Evolutionary conservation across 2,113 vertebrate genomes (phyloP).

Genomic region (Felis catus): F.catus_Fca126_mat1.0 CM031427.1:23336001-23336500

Average conservation of each 20-base stretch:
- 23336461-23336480: not conserved
- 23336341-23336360: not conserved
- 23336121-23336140: not conserved
- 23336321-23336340: not conserved
- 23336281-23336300: too few relatives aligned
- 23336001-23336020: not conserved
- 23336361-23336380: not conserved
- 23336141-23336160: not conserved
- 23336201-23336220: not conserved
- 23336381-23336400: not conserved
- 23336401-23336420: not conserved
- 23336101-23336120: not conserved
- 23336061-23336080: not conserved
- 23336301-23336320: not conserved
- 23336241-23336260: not conserved
- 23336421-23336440: not conserved
- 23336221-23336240: not conserved
- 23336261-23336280: not conserved
- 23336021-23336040: not conserved
- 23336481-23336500: not conserved
- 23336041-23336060: not conserved
- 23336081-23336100: not conserved
- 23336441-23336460: not conserved
- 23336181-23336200: not conserved
- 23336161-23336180: not conserved